Conservation (phyloP, 2,888 invertebrate species). For the Balanococcus diminutus region DNA sequence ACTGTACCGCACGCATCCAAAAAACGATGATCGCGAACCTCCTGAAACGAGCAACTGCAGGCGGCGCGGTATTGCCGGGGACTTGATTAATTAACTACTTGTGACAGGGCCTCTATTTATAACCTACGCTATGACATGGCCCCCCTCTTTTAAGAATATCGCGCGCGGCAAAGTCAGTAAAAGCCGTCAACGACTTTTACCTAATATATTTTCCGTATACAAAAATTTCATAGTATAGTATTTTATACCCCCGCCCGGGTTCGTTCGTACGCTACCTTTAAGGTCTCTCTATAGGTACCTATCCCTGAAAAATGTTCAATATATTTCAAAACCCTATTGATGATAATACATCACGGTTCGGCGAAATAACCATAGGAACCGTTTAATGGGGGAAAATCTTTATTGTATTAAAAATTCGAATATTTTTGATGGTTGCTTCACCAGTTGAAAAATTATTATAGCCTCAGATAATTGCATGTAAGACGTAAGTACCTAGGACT, state of each 20-base stretch:
- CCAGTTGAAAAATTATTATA: too few relatives aligned
- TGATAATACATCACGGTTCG: constrained; percentile 31
- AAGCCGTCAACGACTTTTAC: constrained; percentile 39
- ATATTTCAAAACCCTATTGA: constrained; percentile 19
- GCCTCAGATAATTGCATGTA: too few relatives aligned
- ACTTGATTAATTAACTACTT: constrained; percentile 52
- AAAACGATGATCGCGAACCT: constrained; percentile 9
- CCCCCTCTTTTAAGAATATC: neutral
- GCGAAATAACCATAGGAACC: neutral
- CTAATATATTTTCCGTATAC: neutral
- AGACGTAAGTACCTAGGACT: too few relatives aligned
- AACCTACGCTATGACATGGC: constrained; percentile 46
- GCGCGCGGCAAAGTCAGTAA: neutral
- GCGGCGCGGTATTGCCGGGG: constrained; percentile 16
- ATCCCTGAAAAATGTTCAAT: neutral
- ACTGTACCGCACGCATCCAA: neutral
- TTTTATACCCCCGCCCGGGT: neutral
- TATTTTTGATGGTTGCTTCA: too few relatives aligned
- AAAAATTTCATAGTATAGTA: constrained; percentile 32
- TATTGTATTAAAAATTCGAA: too few relatives aligned
- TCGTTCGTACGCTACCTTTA: neutral
- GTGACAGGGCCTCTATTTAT: constrained; percentile 53
- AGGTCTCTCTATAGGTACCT: neutral
- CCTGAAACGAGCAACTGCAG: too few relatives aligned
- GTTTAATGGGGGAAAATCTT: neutral